These are phyloP conservation scores for Australoheros facetus DNA, from an alignment of 2,797 vertebrate species.

Conservation along the genomic window DNA sequence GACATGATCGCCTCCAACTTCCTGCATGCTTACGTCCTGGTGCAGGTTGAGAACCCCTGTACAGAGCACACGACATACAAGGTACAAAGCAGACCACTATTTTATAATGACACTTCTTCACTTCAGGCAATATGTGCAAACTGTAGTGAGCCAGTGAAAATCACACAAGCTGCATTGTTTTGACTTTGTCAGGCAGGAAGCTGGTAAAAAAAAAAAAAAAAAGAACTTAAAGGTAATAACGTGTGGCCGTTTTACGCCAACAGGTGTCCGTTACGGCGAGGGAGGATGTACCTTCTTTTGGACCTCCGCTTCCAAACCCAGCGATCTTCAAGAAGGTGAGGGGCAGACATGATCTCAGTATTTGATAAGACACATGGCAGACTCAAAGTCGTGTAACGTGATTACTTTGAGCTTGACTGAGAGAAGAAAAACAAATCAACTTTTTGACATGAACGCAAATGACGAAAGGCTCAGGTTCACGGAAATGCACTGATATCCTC, in stretches of 20 bases:
- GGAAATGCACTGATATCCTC: background rate
- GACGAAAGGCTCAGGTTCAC: background rate
- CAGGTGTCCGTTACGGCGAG: constrained; percentile 95
- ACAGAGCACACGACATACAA: constrained; percentile 86
- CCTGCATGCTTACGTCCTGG: constrained; percentile 93
- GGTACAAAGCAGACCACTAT: constrained; percentile 73
- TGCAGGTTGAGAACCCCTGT: constrained; percentile 88
- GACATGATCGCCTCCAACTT: constrained; percentile 99
- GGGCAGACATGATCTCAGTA: background rate
- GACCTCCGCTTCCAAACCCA: constrained; percentile 91
- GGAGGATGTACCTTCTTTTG: constrained; percentile 93
- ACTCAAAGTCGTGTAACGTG: background rate
- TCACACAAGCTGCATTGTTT: background rate
- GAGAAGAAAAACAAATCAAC: background rate
- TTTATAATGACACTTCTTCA: background rate
- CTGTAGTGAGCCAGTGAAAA: background rate
- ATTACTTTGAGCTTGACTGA: background rate
- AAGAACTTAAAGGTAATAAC: too few species aligned
- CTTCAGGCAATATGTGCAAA: too few species aligned
- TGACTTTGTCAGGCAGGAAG: background rate
- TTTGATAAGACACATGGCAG: background rate
- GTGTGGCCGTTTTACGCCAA: constrained; percentile 6
- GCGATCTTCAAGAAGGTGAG: constrained; percentile 93
- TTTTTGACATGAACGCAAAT: background rate
- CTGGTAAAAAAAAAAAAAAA: too few species aligned